A percentile compares a stretch with the other conserved stretches of the same genome.
Conservation (phyloP, 2,113 vertebrate species). For the Limnothrissa miodon region DNA sequence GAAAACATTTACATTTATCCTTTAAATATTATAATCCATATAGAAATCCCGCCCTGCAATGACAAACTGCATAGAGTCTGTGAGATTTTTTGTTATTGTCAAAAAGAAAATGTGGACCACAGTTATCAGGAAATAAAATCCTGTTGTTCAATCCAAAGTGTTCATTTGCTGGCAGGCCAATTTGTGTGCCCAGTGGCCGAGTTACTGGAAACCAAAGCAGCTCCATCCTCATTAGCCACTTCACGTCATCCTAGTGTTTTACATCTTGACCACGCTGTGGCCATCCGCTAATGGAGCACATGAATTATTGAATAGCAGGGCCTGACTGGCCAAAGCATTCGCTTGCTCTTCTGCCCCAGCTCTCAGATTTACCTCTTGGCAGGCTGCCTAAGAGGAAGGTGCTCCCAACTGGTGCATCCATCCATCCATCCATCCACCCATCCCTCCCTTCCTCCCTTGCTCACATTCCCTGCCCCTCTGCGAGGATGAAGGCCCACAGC, state of each 20-base stretch:
- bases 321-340: background rate
- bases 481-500: background rate
- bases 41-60: background rate
- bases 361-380: background rate
- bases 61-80: background rate
- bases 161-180: background rate
- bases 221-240: background rate
- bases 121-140: background rate
- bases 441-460: too few species aligned
- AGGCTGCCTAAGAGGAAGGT: background rate
- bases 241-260: constrained; percentile 6
- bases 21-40: background rate
- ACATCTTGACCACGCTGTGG: background rate
- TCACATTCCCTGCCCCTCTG: background rate
- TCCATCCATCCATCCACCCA: background rate
- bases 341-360: background rate
- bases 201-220: background rate
- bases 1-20: background rate
- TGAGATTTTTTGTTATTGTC: background rate
- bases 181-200: background rate
- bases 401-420: background rate
- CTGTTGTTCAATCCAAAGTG: too few species aligned
- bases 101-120: background rate
- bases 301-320: background rate
- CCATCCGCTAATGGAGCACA: constrained; percentile 3